phyloP scores from a whole-genome alignment of 2,888 invertebrate genomes.

The Rhopalosiphum nymphaeae region DNA sequence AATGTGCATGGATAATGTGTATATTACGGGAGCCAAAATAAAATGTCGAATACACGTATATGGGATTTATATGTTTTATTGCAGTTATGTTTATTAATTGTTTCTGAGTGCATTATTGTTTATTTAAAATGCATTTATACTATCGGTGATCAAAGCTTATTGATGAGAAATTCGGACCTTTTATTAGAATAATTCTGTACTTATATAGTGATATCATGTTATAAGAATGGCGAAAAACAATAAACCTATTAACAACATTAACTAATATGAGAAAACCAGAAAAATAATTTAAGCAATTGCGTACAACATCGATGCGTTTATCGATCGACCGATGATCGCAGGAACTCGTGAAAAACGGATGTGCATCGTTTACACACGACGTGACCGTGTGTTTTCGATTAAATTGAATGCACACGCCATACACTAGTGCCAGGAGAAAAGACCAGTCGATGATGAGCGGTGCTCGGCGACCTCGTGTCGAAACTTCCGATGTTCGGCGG shows the following conservation, averaged over 20 bases:
- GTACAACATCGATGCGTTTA: background rate
- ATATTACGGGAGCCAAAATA: background rate
- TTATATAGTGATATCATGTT: background rate
- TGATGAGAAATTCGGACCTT: background rate
- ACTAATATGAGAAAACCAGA: background rate
- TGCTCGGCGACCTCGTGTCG: slow-evolving; percentile 43
- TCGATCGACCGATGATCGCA: background rate
- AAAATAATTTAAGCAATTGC: background rate
- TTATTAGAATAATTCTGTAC: background rate
- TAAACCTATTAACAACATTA: too few relatives aligned
- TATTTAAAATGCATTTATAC: background rate
- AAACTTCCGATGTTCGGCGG: slow-evolving; percentile 52
- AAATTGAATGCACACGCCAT: background rate
- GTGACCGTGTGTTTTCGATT: background rate
- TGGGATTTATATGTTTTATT: background rate
- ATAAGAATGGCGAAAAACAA: background rate
- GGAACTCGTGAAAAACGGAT: background rate
- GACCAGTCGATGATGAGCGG: slow-evolving; percentile 16
- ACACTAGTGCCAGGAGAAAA: background rate
- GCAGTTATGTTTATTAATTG: background rate
- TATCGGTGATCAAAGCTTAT: background rate
- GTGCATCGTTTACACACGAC: background rate
- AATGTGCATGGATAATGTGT: background rate
- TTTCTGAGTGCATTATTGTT: background rate
- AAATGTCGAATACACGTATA: background rate